Percentiles rank a stretch among this genome's conserved stretches.
Conservation (phyloP, 2,797 vertebrate genomes). For the Heterohyrax brucei region DNA sequence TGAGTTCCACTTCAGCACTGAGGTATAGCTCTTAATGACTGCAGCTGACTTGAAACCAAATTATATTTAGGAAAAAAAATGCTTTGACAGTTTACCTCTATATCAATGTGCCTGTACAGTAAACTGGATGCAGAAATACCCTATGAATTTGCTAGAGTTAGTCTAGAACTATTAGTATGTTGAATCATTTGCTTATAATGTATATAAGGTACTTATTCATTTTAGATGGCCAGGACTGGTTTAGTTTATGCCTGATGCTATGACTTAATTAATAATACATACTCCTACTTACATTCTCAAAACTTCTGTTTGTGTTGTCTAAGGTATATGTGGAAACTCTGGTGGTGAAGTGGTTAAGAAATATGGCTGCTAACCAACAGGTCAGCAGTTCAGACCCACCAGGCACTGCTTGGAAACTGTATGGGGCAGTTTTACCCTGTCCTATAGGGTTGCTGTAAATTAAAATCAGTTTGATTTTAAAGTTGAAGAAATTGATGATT, state of each 20-base stretch:
- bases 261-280: not conserved
- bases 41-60: not conserved
- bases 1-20: not conserved
- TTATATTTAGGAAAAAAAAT: not conserved
- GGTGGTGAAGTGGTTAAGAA: too few relatives aligned
- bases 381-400: too few relatives aligned
- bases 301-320: accelerated
- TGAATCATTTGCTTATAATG: not conserved
- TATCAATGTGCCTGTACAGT: not conserved
- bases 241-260: not conserved
- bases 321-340: not conserved
- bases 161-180: not conserved
- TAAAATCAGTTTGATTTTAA: too few relatives aligned
- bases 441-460: too few relatives aligned
- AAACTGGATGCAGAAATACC: not conserved
- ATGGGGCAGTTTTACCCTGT: too few relatives aligned
- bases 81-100: not conserved
- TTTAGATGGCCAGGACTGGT: not conserved
- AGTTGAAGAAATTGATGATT: too few relatives aligned
- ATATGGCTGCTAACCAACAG: too few relatives aligned
- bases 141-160: not conserved
- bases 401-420: too few relatives aligned
- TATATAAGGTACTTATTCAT: accelerated
- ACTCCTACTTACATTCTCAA: not conserved
- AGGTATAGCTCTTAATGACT: not conserved